These are phyloP conservation scores for Acridotheres tristis DNA, from an alignment of 2,797 vertebrate genomes.

Conservation along the genomic window DNA sequence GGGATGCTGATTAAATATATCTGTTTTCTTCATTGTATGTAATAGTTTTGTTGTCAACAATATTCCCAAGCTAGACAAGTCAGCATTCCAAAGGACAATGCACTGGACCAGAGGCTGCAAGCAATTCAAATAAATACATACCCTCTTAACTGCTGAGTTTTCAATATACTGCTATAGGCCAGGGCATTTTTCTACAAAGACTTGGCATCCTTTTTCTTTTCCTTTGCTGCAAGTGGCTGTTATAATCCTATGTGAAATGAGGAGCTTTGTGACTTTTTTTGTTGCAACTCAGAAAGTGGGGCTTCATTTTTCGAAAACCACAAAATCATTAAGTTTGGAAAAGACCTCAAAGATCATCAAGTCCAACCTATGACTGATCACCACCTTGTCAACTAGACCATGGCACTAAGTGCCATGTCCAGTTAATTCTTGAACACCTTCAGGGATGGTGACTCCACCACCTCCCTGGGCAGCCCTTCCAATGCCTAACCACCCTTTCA, in stretches of 20 bases:
- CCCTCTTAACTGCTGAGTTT: background rate
- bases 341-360: background rate
- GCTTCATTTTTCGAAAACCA: background rate
- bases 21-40: background rate
- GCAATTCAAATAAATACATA: background rate
- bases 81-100: background rate
- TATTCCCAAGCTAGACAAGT: background rate
- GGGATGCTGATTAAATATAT: background rate
- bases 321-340: background rate
- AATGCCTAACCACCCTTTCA: background rate
- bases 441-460: background rate
- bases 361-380: background rate
- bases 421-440: background rate
- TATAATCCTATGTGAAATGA: background rate
- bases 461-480: background rate
- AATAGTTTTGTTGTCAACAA: background rate
- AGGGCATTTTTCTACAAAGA: background rate
- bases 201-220: background rate
- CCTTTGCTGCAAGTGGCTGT: background rate
- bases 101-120: background rate
- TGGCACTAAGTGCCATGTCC: background rate
- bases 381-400: background rate
- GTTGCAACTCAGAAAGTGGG: background rate
- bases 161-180: background rate
- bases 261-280: background rate